These are phyloP conservation scores for Cuniculus paca DNA, from an alignment of 2,797 vertebrate genomes.

Conservation along the genomic window DNA sequence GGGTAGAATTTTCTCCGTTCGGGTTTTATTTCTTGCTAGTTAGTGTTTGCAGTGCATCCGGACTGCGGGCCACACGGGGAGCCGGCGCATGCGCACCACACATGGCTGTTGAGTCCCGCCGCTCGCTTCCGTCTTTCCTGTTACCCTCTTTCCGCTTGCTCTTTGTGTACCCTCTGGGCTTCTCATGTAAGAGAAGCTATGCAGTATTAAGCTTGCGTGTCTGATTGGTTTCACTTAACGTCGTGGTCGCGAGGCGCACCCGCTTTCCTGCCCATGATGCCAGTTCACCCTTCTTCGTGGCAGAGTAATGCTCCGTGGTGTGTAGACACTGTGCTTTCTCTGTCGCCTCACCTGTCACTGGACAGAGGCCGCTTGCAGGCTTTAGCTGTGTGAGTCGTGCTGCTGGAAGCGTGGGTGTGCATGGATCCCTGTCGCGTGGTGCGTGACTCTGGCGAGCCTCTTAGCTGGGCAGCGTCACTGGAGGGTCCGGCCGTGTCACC, in stretches of 20 bases:
- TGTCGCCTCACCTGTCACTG: too few species aligned
- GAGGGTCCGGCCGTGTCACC: not conserved
- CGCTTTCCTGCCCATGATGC: too few species aligned
- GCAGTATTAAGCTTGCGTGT: not conserved
- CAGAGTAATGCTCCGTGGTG: not conserved
- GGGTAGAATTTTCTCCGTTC: not conserved
- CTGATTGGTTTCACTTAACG: not conserved
- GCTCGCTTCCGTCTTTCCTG: not conserved
- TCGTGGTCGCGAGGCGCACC: not conserved
- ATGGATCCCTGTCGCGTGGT: not conserved
- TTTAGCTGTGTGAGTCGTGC: not conserved
- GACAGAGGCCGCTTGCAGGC: not conserved
- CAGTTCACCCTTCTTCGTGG: not conserved
- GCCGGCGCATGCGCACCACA: not conserved
- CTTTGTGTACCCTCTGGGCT: not conserved
- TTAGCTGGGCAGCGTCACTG: too few species aligned
- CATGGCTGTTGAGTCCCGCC: not conserved
- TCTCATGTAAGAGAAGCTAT: not conserved
- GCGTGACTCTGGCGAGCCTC: too few species aligned
- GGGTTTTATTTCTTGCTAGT: not conserved
- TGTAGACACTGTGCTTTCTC: not conserved
- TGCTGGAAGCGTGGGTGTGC: not conserved
- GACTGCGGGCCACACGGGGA: rapidly evolving
- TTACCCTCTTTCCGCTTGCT: not conserved
- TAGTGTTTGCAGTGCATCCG: not conserved